These are phyloP conservation scores for Lytechinus pictus DNA, from an alignment of 35 echinoderm and acorn worm genomes.

Conservation along the genomic window DNA sequence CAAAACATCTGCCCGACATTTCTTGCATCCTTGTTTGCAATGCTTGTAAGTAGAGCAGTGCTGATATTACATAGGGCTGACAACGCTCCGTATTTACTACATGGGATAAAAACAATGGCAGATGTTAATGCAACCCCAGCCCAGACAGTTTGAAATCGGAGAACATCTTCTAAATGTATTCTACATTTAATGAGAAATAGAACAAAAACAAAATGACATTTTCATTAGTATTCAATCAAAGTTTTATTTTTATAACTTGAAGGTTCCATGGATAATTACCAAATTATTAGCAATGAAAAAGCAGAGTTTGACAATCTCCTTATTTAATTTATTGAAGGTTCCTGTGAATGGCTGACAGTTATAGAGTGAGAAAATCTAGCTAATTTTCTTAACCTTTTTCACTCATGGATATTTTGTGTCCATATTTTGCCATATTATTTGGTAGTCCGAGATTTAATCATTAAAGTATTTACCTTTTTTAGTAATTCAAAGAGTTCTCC, in stretches of 20 bases:
- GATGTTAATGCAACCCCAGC: conserved; percentile 17
- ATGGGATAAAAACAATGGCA: conserved; percentile 47
- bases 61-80: conserved; percentile 43
- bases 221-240: not conserved
- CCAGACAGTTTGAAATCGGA: not conserved
- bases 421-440: too few species aligned
- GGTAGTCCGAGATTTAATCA: too few species aligned
- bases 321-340: too few species aligned
- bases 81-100: conserved; percentile 44
- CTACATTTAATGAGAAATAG: not conserved
- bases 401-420: too few species aligned
- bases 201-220: not conserved
- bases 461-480: too few species aligned
- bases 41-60: conserved; percentile 52
- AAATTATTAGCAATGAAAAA: too few species aligned
- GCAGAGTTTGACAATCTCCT: too few species aligned
- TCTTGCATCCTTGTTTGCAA: conserved; percentile 52
- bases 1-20: conserved; percentile 57
- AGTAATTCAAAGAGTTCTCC: too few species aligned
- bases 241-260: not conserved
- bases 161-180: not conserved
- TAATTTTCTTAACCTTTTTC: too few species aligned
- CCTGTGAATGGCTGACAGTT: too few species aligned
- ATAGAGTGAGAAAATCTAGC: too few species aligned
- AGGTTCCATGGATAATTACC: not conserved